Evolutionary conservation across 2,797 vertebrate species (phyloP).

Genomic region (Hydrocynus forskahlii): DNA sequence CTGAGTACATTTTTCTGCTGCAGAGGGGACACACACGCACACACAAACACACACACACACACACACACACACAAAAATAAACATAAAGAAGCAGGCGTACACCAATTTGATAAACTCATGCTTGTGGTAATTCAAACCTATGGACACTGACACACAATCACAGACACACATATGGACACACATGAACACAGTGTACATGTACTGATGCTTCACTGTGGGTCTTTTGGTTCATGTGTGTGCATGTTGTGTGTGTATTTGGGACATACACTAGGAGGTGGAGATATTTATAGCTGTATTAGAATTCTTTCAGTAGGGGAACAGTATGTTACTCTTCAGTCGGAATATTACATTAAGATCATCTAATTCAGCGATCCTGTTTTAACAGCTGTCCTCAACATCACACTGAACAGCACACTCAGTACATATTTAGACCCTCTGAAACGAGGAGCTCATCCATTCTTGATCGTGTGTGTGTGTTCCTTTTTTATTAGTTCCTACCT

Average conservation of each 20-base stretch:
- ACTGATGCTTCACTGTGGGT: constrained; percentile 31
- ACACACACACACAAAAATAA: not conserved
- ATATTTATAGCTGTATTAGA: constrained; percentile 62
- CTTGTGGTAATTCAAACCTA: constrained; percentile 13
- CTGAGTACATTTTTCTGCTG: constrained; percentile 60
- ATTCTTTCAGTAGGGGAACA: constrained; percentile 20
- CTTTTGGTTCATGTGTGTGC: not conserved
- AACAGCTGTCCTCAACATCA: constrained; percentile 46
- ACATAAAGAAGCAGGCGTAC: not conserved
- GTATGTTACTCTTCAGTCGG: constrained; percentile 39
- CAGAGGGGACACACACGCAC: constrained; percentile 18
- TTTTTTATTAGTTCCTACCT: too few species aligned
- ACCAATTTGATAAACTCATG: not conserved
- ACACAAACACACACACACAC: not conserved
- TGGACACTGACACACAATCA: too few species aligned
- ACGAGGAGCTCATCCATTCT: constrained; percentile 16
- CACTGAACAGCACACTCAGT: constrained; percentile 38
- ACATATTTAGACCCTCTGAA: constrained; percentile 47
- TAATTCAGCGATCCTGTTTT: constrained; percentile 64
- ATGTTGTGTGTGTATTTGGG: constrained; percentile 28
- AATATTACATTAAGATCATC: constrained; percentile 65
- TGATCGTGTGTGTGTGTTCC: constrained; percentile 6
- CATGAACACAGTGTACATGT: constrained; percentile 13
- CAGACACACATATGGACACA: constrained; percentile 17
- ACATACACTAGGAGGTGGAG: not conserved